A percentile compares a stretch with the other conserved stretches of the same genome.
Conservation (phyloP, 2,888 invertebrate species). For the Drosophila affinis region DNA sequence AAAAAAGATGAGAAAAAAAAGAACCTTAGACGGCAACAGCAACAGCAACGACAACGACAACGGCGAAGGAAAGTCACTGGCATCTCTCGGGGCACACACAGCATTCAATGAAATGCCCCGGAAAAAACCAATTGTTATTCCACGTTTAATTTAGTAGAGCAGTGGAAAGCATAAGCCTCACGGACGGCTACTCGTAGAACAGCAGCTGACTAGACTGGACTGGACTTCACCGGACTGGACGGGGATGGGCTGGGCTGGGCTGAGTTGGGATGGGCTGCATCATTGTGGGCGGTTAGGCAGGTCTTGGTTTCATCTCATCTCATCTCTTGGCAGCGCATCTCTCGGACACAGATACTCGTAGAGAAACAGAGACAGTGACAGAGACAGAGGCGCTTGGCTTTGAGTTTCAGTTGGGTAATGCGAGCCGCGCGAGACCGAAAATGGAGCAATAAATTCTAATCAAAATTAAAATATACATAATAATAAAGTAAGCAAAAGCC, state of each 20-base stretch:
- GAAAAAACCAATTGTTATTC: conserved; percentile 84
- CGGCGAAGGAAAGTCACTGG: conserved; percentile 61
- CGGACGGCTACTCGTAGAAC: conserved; percentile 3
- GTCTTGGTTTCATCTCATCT: conserved; percentile 37
- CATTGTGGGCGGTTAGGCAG: conserved; percentile 40
- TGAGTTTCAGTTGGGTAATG: conserved; percentile 51
- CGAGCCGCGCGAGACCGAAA: conserved; percentile 42
- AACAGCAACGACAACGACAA: conserved; percentile 42
- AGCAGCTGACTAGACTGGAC: conserved; percentile 29
- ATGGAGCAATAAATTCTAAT: conserved; percentile 80
- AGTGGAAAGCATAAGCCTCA: conserved; percentile 53
- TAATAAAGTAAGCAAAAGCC: conserved; percentile 66
- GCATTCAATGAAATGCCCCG: conserved; percentile 82
- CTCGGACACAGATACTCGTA: conserved; percentile 38
- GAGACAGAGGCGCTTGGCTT: conserved; percentile 31
- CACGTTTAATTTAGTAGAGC: conserved; percentile 79
- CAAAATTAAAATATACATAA: conserved; percentile 76
- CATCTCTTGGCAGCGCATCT: conserved; percentile 25
- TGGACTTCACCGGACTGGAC: conserved; percentile 36
- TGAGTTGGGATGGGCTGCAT: conserved; percentile 23
- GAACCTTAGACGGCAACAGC: conserved; percentile 66
- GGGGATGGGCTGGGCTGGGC: conserved; percentile 29
- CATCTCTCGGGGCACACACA: conserved; percentile 44
- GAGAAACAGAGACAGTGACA: conserved; percentile 20
- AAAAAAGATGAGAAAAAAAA: conserved; percentile 47